These are phyloP conservation scores for Drosophila ironensis DNA, from an alignment of 1,140 invertebrate genomes.

Conservation along the genomic window DNA sequence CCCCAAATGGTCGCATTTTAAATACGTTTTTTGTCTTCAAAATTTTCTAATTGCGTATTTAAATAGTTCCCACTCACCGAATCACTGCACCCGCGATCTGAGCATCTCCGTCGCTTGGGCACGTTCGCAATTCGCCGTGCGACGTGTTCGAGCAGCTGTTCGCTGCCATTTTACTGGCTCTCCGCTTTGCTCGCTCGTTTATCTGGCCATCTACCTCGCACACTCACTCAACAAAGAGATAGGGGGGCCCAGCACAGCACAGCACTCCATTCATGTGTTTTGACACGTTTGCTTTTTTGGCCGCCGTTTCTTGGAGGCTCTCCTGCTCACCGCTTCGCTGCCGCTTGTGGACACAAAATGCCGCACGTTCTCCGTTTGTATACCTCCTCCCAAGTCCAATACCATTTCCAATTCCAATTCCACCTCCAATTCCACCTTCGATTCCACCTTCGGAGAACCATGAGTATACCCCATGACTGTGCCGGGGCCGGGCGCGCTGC, in stretches of 20 bases:
- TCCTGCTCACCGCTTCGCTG: conserved; percentile 15
- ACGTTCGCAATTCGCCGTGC: conserved; percentile 18
- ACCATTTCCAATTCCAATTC: neutral
- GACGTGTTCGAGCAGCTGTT: conserved; percentile 38
- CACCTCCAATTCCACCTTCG: too few species aligned
- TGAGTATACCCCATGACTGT: too few species aligned
- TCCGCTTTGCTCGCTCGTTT: conserved; percentile 15
- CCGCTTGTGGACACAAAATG: too few species aligned
- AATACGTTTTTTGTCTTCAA: too few species aligned
- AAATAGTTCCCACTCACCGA: neutral
- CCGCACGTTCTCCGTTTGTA: too few species aligned
- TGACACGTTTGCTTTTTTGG: conserved; percentile 63
- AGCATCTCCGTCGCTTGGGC: conserved; percentile 10
- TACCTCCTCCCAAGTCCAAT: too few species aligned
- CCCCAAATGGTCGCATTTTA: too few species aligned
- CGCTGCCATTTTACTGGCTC: conserved; percentile 17
- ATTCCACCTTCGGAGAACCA: too few species aligned
- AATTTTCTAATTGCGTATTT: too few species aligned
- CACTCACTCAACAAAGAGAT: conserved; percentile 3
- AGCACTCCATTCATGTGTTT: conserved; percentile 35
- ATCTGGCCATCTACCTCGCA: conserved; percentile 26
- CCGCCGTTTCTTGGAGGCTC: conserved; percentile 28
- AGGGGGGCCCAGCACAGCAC: too few species aligned
- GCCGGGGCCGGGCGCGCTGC: too few species aligned
- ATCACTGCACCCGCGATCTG: neutral